Evolutionary conservation across 2,888 invertebrate species (phyloP).

Genomic region (Morpho achilles): DNA sequence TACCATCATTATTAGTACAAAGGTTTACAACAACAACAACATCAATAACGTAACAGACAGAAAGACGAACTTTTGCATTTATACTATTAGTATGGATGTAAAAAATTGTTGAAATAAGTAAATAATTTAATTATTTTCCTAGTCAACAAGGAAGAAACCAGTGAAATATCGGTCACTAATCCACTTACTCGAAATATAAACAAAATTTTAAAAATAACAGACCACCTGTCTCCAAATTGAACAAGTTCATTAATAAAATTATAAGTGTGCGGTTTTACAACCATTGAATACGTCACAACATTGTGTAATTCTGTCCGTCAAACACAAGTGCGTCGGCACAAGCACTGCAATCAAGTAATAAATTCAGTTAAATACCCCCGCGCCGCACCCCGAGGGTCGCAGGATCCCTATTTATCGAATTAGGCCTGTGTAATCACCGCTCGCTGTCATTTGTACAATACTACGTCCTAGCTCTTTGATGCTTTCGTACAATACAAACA

Average conservation of each 20-base stretch:
- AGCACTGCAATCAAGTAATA: constrained; percentile 63
- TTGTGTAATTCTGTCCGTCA: constrained; percentile 20
- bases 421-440: constrained; percentile 67
- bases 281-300: constrained; percentile 26
- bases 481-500: constrained; percentile 22
- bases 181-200: no score
- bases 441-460: constrained; percentile 44
- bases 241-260: constrained; percentile 15
- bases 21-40: no score
- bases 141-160: no score
- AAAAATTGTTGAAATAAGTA: no score
- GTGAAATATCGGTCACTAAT: no score
- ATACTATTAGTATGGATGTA: no score
- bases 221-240: constrained; percentile 1
- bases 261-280: constrained; percentile 12
- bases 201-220: background rate
- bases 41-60: no score
- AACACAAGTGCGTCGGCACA: constrained; percentile 37
- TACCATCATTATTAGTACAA: no score
- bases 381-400: constrained; percentile 27
- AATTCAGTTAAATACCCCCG: constrained; percentile 50
- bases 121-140: no score
- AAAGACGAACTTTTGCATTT: no score
- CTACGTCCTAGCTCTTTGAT: constrained; percentile 32
- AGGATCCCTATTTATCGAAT: constrained; percentile 63